A percentile compares a stretch with the other conserved stretches of the same genome.
These are phyloP conservation scores for Poeciliopsis turneri DNA, from an alignment of 2,797 vertebrate genomes.

Conservation along the genomic window DNA sequence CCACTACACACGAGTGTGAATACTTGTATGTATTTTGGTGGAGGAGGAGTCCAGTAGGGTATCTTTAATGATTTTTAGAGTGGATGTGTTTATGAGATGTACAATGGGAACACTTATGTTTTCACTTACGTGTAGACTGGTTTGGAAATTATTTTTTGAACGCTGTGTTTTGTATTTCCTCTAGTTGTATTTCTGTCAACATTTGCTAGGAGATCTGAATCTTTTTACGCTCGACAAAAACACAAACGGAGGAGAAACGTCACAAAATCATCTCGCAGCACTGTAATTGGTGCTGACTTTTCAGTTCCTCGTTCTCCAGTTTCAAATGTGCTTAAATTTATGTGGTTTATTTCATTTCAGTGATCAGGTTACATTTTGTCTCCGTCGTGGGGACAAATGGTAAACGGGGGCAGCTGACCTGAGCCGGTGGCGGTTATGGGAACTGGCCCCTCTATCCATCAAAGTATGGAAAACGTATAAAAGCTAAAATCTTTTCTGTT, in stretches of 20 bases:
- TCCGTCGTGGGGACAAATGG: accelerated
- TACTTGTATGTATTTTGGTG: too few relatives aligned
- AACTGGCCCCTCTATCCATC: not conserved
- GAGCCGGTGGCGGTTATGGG: too few relatives aligned
- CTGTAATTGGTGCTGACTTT: not conserved
- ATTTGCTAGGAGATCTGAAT: not conserved
- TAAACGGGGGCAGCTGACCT: not conserved
- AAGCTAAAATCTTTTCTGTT: not conserved
- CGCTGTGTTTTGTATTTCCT: not conserved
- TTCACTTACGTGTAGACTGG: too few relatives aligned
- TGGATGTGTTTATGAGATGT: not conserved
- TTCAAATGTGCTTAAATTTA: conserved; percentile 18
- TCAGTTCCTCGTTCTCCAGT: not conserved
- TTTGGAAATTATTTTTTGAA: not conserved
- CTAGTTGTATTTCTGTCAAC: not conserved
- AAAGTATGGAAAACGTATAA: not conserved
- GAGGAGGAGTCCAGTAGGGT: too few relatives aligned
- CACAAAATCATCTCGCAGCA: not conserved
- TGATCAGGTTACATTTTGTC: conserved; percentile 44
- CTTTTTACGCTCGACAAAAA: not conserved
- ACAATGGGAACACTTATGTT: not conserved
- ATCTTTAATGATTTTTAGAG: not conserved
- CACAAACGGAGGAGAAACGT: not conserved
- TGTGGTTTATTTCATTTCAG: conserved; percentile 50
- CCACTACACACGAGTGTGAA: too few relatives aligned